phyloP scores from a whole-genome alignment of 2,113 vertebrate genomes.

The Riparia riparia region DNA sequence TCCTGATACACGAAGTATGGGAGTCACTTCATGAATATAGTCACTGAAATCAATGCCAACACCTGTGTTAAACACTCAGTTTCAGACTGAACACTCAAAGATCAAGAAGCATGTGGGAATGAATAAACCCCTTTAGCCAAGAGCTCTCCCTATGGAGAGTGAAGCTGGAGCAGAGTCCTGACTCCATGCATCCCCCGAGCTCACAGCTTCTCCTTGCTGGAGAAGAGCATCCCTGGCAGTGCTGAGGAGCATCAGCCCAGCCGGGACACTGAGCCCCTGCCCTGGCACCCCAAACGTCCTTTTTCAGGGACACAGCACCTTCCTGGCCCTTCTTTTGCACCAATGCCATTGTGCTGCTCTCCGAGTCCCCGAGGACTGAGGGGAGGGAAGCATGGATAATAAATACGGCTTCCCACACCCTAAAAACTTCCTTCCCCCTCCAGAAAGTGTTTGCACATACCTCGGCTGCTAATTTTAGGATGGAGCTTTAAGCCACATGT shows the following conservation, averaged over 20 bases:
- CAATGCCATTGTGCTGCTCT: accelerated
- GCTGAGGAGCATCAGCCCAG: neutral
- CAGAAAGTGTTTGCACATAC: neutral
- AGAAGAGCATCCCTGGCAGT: neutral
- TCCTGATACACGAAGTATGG: neutral
- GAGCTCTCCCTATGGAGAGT: neutral
- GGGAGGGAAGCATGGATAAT: neutral
- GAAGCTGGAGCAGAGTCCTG: neutral
- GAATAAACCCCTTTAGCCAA: accelerated
- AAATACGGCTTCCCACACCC: neutral
- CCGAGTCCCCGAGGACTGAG: neutral
- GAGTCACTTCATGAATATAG: neutral
- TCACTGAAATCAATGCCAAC: neutral
- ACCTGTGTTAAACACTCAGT: neutral
- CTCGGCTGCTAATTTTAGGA: slow-evolving; percentile 13
- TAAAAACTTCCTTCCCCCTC: slow-evolving; percentile 30
- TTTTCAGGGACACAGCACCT: accelerated
- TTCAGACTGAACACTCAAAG: neutral
- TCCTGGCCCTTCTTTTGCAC: neutral
- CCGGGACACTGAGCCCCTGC: neutral
- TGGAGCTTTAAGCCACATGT: neutral
- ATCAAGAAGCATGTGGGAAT: neutral
- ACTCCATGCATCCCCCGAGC: neutral
- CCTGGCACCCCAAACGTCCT: accelerated
- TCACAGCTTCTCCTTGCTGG: neutral